Base-by-base conservation (phyloP, 2,113 vertebrate genomes). In the Sardina pilchardus region DNA sequence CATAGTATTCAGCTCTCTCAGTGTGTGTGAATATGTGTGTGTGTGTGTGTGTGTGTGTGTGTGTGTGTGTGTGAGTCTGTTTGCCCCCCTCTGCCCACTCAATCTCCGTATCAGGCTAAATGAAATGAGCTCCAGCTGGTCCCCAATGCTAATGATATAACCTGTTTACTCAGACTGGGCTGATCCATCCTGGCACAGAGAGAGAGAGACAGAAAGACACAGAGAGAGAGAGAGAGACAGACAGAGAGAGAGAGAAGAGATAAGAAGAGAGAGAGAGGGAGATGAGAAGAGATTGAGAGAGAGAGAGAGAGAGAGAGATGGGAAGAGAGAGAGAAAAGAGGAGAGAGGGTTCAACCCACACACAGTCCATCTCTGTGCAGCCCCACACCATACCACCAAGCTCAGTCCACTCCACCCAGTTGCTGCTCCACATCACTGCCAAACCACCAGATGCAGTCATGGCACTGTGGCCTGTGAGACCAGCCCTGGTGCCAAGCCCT, bases 71-170 rank as follows among this genome's bases (percentile, higher is more conserved):
- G 59, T 71, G 39, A 71, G 83, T 44, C 53, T 67, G 53, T 67
- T 56, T 17, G 78, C 83, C 82, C 86, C 86, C 85, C n/a, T 81
- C 75, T 50, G 48, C 56, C 56, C 19, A 67, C 63, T 12, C 63
- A 67, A 67, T 67, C 63, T 9, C 1, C n/a, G n/a, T 30, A 88
- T 87, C 86, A 86, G 75, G 53, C 83, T 82, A 83, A 83, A 26
- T 43, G 44, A 82, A 44, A 82, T 82, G 47, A 50, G 30, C 10
- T 82, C 75, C 86, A 87, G 88, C 83, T 89, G 89, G 53, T 85
- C 50, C 75, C 36, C 81, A 48, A 21, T 82, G 81, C 45, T 48
- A 81, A 86, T 84, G 63, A 88, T 56, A 44, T 88, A 87, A 86
- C 82, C 85, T 83, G 84, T 90, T 88, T 84, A 83, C 81, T 67